Evolutionary conservation across 2,113 vertebrate genomes (phyloP).

Genomic region (Corapipo altera): DNA sequence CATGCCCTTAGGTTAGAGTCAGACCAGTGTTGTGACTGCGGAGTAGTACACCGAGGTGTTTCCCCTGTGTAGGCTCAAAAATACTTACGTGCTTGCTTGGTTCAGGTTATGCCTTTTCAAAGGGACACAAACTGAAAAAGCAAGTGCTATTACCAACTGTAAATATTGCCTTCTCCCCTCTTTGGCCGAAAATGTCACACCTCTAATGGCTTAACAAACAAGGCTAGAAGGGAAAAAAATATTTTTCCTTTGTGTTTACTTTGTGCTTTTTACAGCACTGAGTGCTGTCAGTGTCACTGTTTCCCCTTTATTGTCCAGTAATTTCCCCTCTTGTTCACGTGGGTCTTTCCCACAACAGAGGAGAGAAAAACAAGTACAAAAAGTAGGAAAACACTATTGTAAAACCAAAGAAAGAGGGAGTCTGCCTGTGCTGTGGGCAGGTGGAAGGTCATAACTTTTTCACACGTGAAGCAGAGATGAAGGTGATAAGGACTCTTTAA

Average conservation of each 20-base stretch:
- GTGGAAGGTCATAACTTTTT: constrained; percentile 55
- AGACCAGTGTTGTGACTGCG: neutral
- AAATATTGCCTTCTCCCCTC: neutral
- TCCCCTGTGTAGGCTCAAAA: neutral
- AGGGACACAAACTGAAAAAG: neutral
- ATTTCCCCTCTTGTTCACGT: constrained; percentile 55
- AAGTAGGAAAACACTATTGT: constrained; percentile 58
- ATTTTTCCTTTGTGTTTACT: constrained; percentile 39
- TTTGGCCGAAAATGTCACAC: neutral
- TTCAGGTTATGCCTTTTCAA: neutral
- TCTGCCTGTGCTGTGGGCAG: constrained; percentile 23
- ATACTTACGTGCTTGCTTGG: neutral
- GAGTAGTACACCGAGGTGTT: neutral
- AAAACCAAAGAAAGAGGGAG: constrained; percentile 36
- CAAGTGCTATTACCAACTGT: neutral
- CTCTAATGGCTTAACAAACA: constrained; percentile 39
- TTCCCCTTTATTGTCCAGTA: constrained; percentile 60
- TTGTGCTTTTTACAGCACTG: constrained; percentile 47
- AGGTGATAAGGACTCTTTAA: constrained; percentile 40
- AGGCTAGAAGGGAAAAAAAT: constrained; percentile 21
- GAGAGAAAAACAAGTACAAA: constrained; percentile 57
- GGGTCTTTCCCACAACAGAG: constrained; percentile 45
- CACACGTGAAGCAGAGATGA: constrained; percentile 48
- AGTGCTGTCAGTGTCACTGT: constrained; percentile 56
- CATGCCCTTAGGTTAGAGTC: neutral